A percentile compares a stretch with the other conserved stretches of the same genome.
Conservation (phyloP, 2,888 invertebrate species). For the Pemphredon lugubris region DNA sequence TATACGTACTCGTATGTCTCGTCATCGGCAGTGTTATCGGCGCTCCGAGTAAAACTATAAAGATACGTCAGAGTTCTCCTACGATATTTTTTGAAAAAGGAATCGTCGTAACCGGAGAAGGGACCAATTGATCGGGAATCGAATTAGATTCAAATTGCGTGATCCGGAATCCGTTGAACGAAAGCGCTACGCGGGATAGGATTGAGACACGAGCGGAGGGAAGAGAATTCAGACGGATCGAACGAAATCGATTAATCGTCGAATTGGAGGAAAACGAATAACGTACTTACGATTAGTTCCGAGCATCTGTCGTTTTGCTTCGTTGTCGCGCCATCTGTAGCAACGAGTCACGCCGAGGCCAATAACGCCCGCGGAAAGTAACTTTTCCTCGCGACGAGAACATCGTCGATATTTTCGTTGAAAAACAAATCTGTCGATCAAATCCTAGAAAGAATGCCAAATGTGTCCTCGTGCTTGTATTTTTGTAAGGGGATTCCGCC, state of each 20-base stretch:
- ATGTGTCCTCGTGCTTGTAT: not conserved
- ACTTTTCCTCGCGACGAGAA: conserved; percentile 4
- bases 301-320: conserved; percentile 31
- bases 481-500: too few species aligned
- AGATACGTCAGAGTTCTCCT: too few species aligned
- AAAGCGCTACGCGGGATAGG: not conserved
- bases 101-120: not conserved
- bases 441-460: not conserved
- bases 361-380: conserved; percentile 1
- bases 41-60: too few species aligned
- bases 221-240: conserved; percentile 5
- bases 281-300: conserved; percentile 7
- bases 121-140: not conserved
- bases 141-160: not conserved
- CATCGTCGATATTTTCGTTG: not conserved
- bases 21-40: too few species aligned
- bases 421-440: not conserved
- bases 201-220: not conserved
- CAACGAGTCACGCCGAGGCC: not conserved
- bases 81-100: too few species aligned
- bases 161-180: conserved; percentile 9
- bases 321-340: conserved; percentile 24
- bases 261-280: conserved; percentile 17
- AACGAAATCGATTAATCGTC: conserved; percentile 28
- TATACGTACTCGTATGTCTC: too few species aligned